Base-by-base conservation (phyloP, 2,888 invertebrate species). In the Sturmia bella region DNA sequence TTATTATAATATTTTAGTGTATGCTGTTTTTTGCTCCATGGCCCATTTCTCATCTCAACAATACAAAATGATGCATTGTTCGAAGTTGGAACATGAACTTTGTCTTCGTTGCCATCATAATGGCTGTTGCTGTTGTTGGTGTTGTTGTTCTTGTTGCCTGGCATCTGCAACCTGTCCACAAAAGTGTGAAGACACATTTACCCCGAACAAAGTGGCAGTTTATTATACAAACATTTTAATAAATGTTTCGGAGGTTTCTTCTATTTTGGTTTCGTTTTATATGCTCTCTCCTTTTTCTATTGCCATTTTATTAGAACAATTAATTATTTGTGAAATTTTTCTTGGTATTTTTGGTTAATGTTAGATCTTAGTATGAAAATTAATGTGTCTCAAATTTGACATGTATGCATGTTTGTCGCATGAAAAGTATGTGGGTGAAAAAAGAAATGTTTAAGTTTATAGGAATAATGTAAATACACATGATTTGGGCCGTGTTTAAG, bases 181-280 rank as follows among this genome's bases (percentile, higher is more conserved):
- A 69, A 75, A 78, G 77, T 82, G 74, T 74, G 39, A 82, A 82
- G 52, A 69, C 57, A 82, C 82, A 82, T 78, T 78, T 82, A 66
- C 64, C 82, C 56, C 63, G 61, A 64, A 75, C 74, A 78, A 70
- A 78, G 78, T 82, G 61, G 64, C 78, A 78, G 74, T 82, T 82
- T 82, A 82, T 82, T 82, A 82, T 66, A 70, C 45, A 21, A 78
- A 69, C 69, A 82, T 78, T 78, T 74, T 74, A 69, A 66, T 61
- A 75, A 78, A 74, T 82, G 77, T 76, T 66, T 48, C 56, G n/a
- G 21, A n/a, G n/a, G 13, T 57, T 19, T 59, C 17, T 41, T 39
- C 52, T 32, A 37, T n/a, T 37, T 5, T 19, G 3, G 72, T 69
- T 64, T 57, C 39, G 21, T 54, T 24, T 64, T 41, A 21, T 39